These are phyloP conservation scores for Drosophila orosa DNA, from an alignment of 1,140 invertebrate species.

Conservation along the genomic window DNA sequence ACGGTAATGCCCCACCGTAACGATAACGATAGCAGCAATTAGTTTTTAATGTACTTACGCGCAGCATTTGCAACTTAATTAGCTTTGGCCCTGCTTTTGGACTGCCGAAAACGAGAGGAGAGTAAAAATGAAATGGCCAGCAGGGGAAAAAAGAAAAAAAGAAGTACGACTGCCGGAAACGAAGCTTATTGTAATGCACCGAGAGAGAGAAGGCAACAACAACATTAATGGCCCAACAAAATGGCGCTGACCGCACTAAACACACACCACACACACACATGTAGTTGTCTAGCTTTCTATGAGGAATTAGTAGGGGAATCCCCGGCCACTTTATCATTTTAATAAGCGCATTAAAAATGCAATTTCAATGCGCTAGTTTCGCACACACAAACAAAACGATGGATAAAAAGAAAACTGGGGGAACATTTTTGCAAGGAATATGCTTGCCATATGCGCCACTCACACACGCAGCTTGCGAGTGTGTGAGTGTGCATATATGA, in stretches of 20 bases:
- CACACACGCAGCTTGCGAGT: constrained; percentile 2
- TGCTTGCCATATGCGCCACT: constrained; percentile 35
- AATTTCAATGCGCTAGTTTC: constrained; percentile 66
- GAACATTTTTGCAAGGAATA: constrained; percentile 15
- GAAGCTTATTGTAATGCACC: constrained; percentile 55
- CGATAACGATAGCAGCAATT: constrained; percentile 68
- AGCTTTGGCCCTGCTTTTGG: constrained; percentile 36
- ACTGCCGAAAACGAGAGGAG: constrained; percentile 28
- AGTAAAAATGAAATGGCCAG: constrained; percentile 8
- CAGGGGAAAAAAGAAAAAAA: constrained; percentile 2
- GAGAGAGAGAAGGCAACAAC: constrained; percentile 31
- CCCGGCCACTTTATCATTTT: constrained; percentile 55
- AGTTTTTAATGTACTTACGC: constrained; percentile 71
- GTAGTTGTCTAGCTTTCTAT: constrained; percentile 35
- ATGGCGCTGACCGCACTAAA: constrained; percentile 30
- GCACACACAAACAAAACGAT: constrained; percentile 51
- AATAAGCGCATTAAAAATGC: constrained; percentile 69
- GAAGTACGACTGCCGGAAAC: constrained; percentile 7
- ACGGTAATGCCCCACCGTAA: constrained; percentile 52
- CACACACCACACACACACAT: constrained; percentile 16
- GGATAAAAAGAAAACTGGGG: constrained; percentile 8
- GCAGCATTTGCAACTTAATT: constrained; percentile 78
- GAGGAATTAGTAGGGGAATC: constrained; percentile 34
- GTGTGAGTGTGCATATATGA: constrained; percentile 25
- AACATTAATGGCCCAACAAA: constrained; percentile 60